A percentile compares a stretch with the other conserved stretches of the same genome.
Evolutionary conservation across 2,797 vertebrate genomes (phyloP).

Genomic region (Leptatherina wallacei): DNA sequence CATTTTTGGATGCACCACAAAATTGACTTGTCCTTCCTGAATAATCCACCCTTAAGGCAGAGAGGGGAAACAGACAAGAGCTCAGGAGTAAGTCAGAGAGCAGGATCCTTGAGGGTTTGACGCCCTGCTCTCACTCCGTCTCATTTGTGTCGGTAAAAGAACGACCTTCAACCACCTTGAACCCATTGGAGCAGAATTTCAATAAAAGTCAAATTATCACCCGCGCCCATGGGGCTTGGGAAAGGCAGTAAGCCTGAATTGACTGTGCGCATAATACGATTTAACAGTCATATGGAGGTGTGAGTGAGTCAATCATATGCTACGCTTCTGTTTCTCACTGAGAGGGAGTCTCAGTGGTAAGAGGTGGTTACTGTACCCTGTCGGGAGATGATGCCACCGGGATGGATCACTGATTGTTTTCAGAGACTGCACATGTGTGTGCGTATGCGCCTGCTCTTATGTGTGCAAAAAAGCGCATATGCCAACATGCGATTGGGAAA

Average conservation of each 20-base stretch:
- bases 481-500: slow-evolving; percentile 31
- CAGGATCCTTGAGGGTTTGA: slow-evolving; percentile 50
- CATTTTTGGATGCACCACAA: slow-evolving; percentile 70
- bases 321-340: slow-evolving; percentile 46
- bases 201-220: slow-evolving; percentile 84
- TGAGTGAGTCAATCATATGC: slow-evolving; percentile 75
- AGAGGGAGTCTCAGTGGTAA: slow-evolving; percentile 32
- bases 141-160: slow-evolving; percentile 63
- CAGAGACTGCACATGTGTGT: neutral
- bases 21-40: slow-evolving; percentile 58
- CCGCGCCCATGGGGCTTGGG: slow-evolving; percentile 59
- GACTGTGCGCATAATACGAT: slow-evolving; percentile 69
- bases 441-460: neutral
- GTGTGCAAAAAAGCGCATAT: slow-evolving; percentile 5
- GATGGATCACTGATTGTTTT: slow-evolving; percentile 63
- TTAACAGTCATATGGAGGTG: slow-evolving; percentile 78
- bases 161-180: slow-evolving; percentile 81
- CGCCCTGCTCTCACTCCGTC: slow-evolving; percentile 30
- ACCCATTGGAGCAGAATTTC: slow-evolving; percentile 78
- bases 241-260: slow-evolving; percentile 62
- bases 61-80: slow-evolving; percentile 42
- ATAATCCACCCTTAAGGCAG: slow-evolving; percentile 45
- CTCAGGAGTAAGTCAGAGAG: slow-evolving; percentile 19
- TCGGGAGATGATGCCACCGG: slow-evolving; percentile 42
- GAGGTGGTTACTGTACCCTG: slow-evolving; percentile 46